A percentile compares a stretch with the other conserved stretches of the same genome.
These are phyloP conservation scores for Zaprionus obscuricornis DNA, from an alignment of 2,888 invertebrate species.

Conservation along the genomic window DNA sequence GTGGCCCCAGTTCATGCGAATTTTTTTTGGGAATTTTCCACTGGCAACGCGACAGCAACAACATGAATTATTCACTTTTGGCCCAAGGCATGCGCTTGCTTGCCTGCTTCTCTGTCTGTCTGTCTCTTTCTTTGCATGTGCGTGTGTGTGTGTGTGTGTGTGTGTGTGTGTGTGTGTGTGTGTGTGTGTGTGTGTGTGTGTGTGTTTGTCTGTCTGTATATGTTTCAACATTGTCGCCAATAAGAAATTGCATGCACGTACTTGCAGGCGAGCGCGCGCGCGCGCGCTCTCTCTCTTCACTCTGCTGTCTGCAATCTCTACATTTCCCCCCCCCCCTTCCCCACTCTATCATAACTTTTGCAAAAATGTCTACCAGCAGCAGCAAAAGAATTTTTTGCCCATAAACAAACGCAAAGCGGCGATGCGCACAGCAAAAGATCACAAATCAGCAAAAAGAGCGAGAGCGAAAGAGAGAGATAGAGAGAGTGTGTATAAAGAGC, in stretches of 20 bases:
- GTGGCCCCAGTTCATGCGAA: slow-evolving; percentile 69
- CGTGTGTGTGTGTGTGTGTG: slow-evolving; percentile 1
- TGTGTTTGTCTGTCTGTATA: slow-evolving; percentile 10
- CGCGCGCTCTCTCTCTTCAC: neutral
- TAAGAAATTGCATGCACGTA: slow-evolving; percentile 74
- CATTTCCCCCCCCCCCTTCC: neutral
- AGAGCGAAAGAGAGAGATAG: slow-evolving; percentile 5
- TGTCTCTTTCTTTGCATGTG: neutral
- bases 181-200: slow-evolving; percentile 1
- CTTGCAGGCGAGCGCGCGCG: slow-evolving; percentile 4
- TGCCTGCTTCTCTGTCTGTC: too few relatives aligned
- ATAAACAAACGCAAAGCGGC: slow-evolving; percentile 9
- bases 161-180: neutral
- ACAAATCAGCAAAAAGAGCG: slow-evolving; percentile 21
- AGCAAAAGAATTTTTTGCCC: slow-evolving; percentile 23
- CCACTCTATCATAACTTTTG: neutral
- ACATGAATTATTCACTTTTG: slow-evolving; percentile 74
- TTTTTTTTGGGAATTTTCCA: slow-evolving; percentile 77
- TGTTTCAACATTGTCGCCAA: slow-evolving; percentile 70
- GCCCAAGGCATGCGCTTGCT: slow-evolving; percentile 59
- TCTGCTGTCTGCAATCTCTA: too few relatives aligned
- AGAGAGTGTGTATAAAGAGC: neutral
- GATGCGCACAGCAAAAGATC: slow-evolving; percentile 16
- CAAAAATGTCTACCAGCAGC: neutral
- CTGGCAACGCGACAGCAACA: slow-evolving; percentile 58